These are phyloP conservation scores for Epirrhoe tristata DNA, from an alignment of 2,888 invertebrate genomes.

Conservation along the genomic window DNA sequence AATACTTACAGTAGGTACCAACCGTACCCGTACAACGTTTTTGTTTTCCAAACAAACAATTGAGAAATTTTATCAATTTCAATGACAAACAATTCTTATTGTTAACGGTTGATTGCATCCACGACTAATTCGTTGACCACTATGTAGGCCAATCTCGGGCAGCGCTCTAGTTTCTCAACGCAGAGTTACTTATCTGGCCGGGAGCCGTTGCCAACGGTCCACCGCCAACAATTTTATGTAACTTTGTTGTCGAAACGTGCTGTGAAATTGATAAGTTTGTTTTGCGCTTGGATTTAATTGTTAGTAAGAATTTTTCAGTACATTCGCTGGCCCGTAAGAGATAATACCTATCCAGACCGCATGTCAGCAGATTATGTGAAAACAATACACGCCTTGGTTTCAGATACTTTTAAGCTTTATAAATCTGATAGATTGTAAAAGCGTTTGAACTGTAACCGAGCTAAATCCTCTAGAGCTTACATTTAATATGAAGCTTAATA, in stretches of 20 bases:
- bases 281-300: slow-evolving; percentile 52
- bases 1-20: too few species aligned
- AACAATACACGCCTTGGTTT: neutral
- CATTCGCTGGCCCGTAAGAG: slow-evolving; percentile 35
- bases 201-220: slow-evolving; percentile 76
- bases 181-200: slow-evolving; percentile 75
- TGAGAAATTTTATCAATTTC: slow-evolving; percentile 74
- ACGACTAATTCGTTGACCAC: slow-evolving; percentile 74
- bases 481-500: neutral
- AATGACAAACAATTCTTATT: slow-evolving; percentile 72
- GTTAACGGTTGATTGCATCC: slow-evolving; percentile 77
- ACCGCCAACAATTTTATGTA: slow-evolving; percentile 78
- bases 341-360: slow-evolving; percentile 36
- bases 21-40: too few species aligned
- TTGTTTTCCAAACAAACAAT: slow-evolving; percentile 49
- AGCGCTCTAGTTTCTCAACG: slow-evolving; percentile 81
- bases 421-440: neutral
- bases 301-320: slow-evolving; percentile 42
- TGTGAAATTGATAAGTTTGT: slow-evolving; percentile 72
- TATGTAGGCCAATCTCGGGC: slow-evolving; percentile 80
- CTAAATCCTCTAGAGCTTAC: neutral
- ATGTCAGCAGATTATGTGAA: slow-evolving; percentile 12
- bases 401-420: neutral
- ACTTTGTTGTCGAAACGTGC: slow-evolving; percentile 81
- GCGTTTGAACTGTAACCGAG: neutral